Percentiles rank a stretch among this genome's conserved stretches.
Conservation (phyloP, 2,888 invertebrate genomes). For the Drosophila putrida region DNA sequence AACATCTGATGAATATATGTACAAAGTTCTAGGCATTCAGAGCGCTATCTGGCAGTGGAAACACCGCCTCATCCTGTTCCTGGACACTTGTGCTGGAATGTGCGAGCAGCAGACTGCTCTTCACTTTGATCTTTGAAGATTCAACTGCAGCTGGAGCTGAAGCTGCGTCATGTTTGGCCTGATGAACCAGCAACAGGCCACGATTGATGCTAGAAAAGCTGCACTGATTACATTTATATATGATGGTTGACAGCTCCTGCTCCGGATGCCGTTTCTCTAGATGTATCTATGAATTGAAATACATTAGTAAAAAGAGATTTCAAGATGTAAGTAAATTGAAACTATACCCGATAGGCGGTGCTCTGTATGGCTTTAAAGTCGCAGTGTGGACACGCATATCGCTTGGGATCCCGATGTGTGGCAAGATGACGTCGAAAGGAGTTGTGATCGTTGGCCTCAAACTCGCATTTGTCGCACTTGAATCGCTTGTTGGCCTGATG, state of each 20-base stretch:
- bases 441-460: slow-evolving; percentile 92
- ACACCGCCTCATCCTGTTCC: slow-evolving; percentile 6
- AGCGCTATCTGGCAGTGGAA: slow-evolving; percentile 4
- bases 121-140: slow-evolving; percentile 82
- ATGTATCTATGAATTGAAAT: slow-evolving; percentile 86
- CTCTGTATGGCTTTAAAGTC: slow-evolving; percentile 93
- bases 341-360: slow-evolving; percentile 88
- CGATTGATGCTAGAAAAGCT: slow-evolving; percentile 84
- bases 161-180: slow-evolving; percentile 78
- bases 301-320: neutral
- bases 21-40: slow-evolving; percentile 24
- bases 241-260: slow-evolving; percentile 87
- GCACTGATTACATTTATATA: slow-evolving; percentile 85
- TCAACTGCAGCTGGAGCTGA: slow-evolving; percentile 10
- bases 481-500: slow-evolving; percentile 86
- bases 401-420: slow-evolving; percentile 90
- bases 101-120: slow-evolving; percentile 78
- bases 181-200: slow-evolving; percentile 82
- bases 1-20: slow-evolving; percentile 1
- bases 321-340: neutral
- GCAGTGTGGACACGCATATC: slow-evolving; percentile 92
- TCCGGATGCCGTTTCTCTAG: slow-evolving; percentile 92
- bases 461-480: slow-evolving; percentile 90
- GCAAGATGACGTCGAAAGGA: slow-evolving; percentile 91
- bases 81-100: slow-evolving; percentile 49